These are phyloP conservation scores for Saccostrea glomerata DNA, from an alignment of 1,140 invertebrate genomes.

Conservation along the genomic window DNA sequence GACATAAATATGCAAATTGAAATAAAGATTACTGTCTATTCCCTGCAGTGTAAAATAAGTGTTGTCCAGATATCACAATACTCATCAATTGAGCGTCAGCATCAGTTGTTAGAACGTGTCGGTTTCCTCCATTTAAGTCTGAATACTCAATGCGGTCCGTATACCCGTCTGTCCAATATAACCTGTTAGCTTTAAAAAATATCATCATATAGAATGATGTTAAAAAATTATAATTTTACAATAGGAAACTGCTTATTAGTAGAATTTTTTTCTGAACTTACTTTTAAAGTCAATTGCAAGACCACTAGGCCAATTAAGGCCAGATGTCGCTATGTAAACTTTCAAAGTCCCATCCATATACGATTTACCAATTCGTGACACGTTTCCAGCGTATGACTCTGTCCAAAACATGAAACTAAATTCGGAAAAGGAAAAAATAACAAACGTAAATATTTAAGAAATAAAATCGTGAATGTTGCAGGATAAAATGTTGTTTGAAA, in stretches of 20 bases:
- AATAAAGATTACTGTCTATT: neutral
- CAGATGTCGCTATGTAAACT: neutral
- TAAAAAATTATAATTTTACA: neutral
- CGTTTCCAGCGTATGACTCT: neutral
- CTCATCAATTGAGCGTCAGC: neutral
- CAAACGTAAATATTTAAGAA: too few species aligned
- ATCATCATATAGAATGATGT: too few species aligned
- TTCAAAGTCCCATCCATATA: constrained; percentile 7
- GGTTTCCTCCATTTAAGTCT: constrained; percentile 1
- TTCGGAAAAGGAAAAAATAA: neutral
- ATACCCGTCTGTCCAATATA: constrained; percentile 34
- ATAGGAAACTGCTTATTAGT: too few species aligned
- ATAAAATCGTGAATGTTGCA: too few species aligned
- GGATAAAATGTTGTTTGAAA: too few species aligned
- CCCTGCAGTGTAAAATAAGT: constrained; percentile 17
- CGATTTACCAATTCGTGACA: neutral
- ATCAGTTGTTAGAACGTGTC: neutral
- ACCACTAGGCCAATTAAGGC: neutral
- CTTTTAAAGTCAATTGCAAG: neutral
- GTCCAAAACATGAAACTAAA: constrained; percentile 28
- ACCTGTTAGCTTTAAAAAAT: neutral
- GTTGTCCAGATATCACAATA: neutral
- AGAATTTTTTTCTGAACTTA: neutral
- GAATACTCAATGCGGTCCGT: neutral
- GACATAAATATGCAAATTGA: too few species aligned